Evolutionary conservation across 2,888 invertebrate species (phyloP).

Genomic region (Diploptera punctata): DNA sequence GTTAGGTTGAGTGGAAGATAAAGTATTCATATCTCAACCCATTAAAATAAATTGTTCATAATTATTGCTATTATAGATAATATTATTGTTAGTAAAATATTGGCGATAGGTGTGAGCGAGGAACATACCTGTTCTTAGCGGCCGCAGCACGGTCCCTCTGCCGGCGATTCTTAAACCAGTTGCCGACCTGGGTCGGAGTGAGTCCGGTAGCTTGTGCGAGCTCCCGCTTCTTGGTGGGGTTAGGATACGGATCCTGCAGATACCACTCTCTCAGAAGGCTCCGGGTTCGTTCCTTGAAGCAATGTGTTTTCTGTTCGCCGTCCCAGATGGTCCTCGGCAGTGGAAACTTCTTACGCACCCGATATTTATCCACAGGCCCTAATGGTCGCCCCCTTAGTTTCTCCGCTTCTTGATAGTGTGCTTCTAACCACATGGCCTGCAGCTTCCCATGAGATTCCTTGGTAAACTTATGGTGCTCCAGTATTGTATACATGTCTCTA

Average conservation of each 20-base stretch:
- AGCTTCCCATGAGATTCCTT: slow-evolving; percentile 89
- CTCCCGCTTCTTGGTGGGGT: slow-evolving; percentile 92
- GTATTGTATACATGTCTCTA: slow-evolving; percentile 86
- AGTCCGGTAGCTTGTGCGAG: slow-evolving; percentile 89
- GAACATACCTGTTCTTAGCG: slow-evolving; percentile 96
- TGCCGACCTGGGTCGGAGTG: slow-evolving; percentile 92
- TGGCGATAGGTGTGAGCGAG: no score
- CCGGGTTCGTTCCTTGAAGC: slow-evolving; percentile 95
- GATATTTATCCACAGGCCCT: slow-evolving; percentile 93
- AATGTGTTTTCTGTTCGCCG: slow-evolving; percentile 95
- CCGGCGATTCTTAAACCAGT: slow-evolving; percentile 91
- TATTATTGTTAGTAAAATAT: no score
- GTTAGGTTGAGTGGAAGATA: no score
- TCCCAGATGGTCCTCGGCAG: slow-evolving; percentile 93
- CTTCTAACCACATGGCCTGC: slow-evolving; percentile 92
- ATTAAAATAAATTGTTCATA: no score
- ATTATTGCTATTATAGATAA: no score
- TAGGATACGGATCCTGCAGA: slow-evolving; percentile 95
- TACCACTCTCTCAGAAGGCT: slow-evolving; percentile 97
- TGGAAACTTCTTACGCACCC: slow-evolving; percentile 93
- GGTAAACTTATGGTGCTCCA: slow-evolving; percentile 89
- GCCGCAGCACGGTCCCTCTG: slow-evolving; percentile 90
- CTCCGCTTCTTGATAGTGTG: slow-evolving; percentile 93
- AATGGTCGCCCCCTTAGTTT: slow-evolving; percentile 87
- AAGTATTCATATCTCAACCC: no score